Conservation (phyloP, 1,140 invertebrate genomes). For the Plectrocnemia conspersa region DNA sequence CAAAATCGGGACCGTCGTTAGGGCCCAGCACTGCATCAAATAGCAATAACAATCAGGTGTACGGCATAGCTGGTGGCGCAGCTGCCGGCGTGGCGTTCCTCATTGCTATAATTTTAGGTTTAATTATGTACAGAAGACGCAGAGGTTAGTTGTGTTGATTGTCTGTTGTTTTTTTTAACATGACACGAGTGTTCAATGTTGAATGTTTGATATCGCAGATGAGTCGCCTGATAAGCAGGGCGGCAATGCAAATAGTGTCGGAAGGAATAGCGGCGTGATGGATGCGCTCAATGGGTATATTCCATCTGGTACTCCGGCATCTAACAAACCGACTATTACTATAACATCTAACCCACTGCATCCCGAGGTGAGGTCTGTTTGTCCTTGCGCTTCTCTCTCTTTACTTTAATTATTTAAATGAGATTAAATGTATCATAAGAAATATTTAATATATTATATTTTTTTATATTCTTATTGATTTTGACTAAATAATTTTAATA, state of each 20-base stretch:
- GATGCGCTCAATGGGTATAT: conserved; percentile 16
- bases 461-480: no score
- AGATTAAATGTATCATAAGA: no score
- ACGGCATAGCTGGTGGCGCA: conserved; percentile 24
- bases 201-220: conserved; percentile 7
- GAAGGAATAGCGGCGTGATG: conserved; percentile 3
- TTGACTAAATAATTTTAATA: no score
- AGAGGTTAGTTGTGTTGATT: conserved; percentile 1
- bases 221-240: conserved; percentile 18
- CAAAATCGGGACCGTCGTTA: neutral
- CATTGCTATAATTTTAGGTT: neutral
- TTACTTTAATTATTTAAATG: conserved; percentile 6
- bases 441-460: no score
- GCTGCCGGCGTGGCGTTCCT: conserved; percentile 3
- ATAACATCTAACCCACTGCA: conserved; percentile 32
- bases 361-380: conserved; percentile 33
- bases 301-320: conserved; percentile 11
- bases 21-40: neutral
- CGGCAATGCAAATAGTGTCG: neutral
- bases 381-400: conserved; percentile 1
- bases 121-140: conserved; percentile 23
- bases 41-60: conserved; percentile 5
- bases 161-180: neutral
- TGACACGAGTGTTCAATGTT: neutral
- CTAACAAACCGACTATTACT: conserved; percentile 25